Evolutionary conservation across 1,140 invertebrate species (phyloP).

Genomic region (Adelges cooleyi): DNA sequence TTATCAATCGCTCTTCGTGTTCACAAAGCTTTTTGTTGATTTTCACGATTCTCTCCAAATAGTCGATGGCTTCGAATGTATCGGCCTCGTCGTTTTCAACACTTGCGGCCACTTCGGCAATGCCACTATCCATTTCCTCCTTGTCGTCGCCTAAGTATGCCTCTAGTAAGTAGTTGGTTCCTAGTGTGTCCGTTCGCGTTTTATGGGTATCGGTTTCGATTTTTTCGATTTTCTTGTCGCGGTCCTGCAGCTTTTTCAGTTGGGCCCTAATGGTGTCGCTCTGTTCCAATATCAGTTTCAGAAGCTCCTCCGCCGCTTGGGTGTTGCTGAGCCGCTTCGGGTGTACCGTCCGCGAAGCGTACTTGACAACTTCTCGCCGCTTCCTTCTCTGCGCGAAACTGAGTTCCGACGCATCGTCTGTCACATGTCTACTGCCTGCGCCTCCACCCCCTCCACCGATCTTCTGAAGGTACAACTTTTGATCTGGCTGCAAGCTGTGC

Average conservation of each 20-base stretch:
- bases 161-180: constrained; percentile 68
- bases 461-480: constrained; percentile 42
- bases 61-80: constrained; percentile 42
- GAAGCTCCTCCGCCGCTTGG: constrained; percentile 49
- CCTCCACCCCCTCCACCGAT: constrained; percentile 33
- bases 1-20: constrained; percentile 54
- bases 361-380: constrained; percentile 11
- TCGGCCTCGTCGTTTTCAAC: constrained; percentile 28
- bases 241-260: constrained; percentile 52
- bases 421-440: constrained; percentile 27
- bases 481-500: constrained; percentile 58
- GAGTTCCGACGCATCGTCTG: constrained; percentile 27
- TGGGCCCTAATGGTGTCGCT: constrained; percentile 68
- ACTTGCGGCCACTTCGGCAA: not conserved
- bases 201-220: constrained; percentile 63
- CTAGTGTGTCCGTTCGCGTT: constrained; percentile 55
- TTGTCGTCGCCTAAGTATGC: constrained; percentile 49
- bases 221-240: constrained; percentile 62
- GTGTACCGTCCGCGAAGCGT: constrained; percentile 32
- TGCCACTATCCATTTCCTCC: constrained; percentile 16
- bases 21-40: constrained; percentile 57
- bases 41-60: constrained; percentile 56
- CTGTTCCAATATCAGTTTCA: constrained; percentile 66
- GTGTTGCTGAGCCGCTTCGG: constrained; percentile 32
- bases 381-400: constrained; percentile 29